Evolutionary conservation across 2,797 vertebrate species (phyloP), one percentile per base, ranked within the genome.

Genomic region (Sylvia borin): DNA sequence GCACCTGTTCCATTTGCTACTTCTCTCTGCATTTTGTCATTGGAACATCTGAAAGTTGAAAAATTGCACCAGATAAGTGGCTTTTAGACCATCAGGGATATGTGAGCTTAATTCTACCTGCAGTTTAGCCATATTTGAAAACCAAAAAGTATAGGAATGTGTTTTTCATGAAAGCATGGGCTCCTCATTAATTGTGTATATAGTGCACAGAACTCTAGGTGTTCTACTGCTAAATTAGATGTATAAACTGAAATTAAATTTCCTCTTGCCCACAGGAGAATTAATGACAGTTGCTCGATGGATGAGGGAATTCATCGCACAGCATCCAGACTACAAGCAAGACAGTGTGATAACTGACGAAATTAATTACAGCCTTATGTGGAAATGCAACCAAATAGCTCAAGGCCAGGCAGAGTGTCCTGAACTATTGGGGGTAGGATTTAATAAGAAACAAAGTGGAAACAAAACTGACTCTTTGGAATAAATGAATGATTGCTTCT

Each of bases 241-340:
- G 38, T 45, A 34, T 82, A 47, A 85, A 79, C 58, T 45, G 62
- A 47, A 47, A 53, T 75, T 21, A 85, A 4, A 47, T 42, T 81
- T 91, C 21, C 32, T 42, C 22, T 93, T 78, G 36, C 36, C 90
- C 73, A 34, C 95, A 99, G 99, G 99, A 58, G 99, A 99, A 48
- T 96, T 99, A 96, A 99, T 99, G 99, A 99, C 99, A 50, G 99
- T 98, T 96, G 99, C 99, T 53, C 98, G 98, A 75, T 99, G 99
- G 99, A 99, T 99, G 99, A 98, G 99, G 96, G 99, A 99, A 36
- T 99, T 99, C 82, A 98, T 99, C 0, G 96, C 98, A 4, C 98
- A 98, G 86, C 99, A 99, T 94, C 99, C 99, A 0, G 97, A 99
- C 97, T 99, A 99, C 96, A 99, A 99, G 97, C 98, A 99, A 95